phyloP scores from a whole-genome alignment of 2,113 vertebrate species.

The Thalassarche chlororhynchos region DNA sequence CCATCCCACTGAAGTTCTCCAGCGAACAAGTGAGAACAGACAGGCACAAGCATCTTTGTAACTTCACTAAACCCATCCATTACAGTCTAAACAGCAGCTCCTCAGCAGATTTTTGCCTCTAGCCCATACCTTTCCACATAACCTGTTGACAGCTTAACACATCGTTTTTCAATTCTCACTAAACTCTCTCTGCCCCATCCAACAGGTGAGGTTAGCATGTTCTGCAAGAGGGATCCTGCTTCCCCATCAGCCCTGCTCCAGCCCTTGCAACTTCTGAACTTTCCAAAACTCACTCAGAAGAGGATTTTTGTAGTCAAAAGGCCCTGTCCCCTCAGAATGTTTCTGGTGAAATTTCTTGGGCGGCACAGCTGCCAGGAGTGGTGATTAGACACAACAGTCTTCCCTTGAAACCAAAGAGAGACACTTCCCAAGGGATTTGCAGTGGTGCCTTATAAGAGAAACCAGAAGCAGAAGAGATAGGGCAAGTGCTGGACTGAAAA shows the following conservation, averaged over 20 bases:
- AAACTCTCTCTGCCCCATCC: background rate
- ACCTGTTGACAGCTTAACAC: background rate
- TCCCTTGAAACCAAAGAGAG: background rate
- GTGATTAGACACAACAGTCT: background rate
- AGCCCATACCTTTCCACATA: background rate
- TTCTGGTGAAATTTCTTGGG: background rate
- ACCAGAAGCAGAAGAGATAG: background rate
- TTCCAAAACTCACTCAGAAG: background rate
- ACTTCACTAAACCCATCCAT: background rate
- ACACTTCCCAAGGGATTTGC: background rate
- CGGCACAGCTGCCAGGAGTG: background rate
- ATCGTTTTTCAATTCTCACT: rapidly evolving
- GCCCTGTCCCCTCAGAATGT: background rate
- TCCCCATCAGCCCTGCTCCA: background rate
- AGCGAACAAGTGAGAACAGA: too few species aligned
- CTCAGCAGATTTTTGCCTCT: background rate
- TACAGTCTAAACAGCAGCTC: background rate
- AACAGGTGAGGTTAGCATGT: background rate
- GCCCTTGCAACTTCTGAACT: background rate
- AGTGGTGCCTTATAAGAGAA: background rate
- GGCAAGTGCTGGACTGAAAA: background rate
- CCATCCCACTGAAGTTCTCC: background rate
- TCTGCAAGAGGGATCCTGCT: background rate
- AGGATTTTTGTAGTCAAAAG: background rate
- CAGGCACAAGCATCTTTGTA: background rate